These are phyloP conservation scores for Megastigmus dorsalis DNA, from an alignment of 2,888 invertebrate genomes.

Conservation along the genomic window DNA sequence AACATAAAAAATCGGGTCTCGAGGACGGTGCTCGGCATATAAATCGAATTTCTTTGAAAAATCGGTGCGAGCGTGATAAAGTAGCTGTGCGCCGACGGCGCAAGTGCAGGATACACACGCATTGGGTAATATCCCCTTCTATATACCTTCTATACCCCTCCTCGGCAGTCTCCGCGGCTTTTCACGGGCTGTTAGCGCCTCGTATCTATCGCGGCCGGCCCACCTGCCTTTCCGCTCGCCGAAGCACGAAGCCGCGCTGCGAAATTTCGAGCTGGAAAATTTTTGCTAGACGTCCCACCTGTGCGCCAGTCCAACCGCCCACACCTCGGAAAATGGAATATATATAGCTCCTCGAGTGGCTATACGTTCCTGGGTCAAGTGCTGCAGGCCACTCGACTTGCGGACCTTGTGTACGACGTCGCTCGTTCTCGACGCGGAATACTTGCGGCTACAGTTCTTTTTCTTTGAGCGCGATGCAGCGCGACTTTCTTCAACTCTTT, in stretches of 20 bases:
- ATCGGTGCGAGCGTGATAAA: slow-evolving; percentile 28
- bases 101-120: slow-evolving; percentile 2
- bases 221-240: slow-evolving; percentile 35
- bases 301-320: background rate
- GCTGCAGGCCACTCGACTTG: no score
- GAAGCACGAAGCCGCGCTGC: slow-evolving; percentile 35
- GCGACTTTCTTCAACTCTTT: no score
- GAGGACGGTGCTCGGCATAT: background rate
- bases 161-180: background rate
- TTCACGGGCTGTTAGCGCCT: slow-evolving; percentile 35
- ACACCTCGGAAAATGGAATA: background rate
- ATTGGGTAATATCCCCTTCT: background rate
- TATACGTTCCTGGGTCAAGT: background rate
- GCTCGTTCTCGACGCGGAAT: no score
- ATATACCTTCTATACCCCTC: background rate
- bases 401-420: no score
- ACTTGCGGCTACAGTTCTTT: no score
- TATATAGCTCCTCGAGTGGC: no score
- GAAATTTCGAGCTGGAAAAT: slow-evolving; percentile 14
- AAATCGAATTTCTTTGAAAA: slow-evolving; percentile 24
- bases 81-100: background rate
- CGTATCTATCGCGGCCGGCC: slow-evolving; percentile 24
- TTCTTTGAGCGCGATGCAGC: no score
- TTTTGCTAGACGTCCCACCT: no score
- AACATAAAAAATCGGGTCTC: no score